phyloP scores from a whole-genome alignment of 2,113 vertebrate genomes.

The Conger conger region DNA sequence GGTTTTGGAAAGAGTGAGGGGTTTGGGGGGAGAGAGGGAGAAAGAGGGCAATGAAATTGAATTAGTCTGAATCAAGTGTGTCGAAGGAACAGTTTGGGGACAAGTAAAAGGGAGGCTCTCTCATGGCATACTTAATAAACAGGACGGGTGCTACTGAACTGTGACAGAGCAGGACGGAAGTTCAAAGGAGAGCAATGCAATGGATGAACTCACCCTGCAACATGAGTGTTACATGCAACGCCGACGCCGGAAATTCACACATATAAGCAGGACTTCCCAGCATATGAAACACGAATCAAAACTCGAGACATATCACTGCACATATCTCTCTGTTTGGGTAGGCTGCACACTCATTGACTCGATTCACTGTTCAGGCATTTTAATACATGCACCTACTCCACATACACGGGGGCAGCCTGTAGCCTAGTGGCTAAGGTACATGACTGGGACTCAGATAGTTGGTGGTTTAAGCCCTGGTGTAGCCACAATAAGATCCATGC shows the following conservation, averaged over 20 bases:
- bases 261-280: neutral
- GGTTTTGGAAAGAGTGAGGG: neutral
- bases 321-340: neutral
- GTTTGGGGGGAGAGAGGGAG: constrained; percentile 20
- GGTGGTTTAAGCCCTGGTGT: too few relatives aligned
- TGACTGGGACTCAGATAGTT: too few relatives aligned
- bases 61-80: constrained; percentile 29
- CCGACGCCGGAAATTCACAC: neutral
- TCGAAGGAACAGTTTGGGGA: constrained; percentile 34
- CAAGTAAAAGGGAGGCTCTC: neutral
- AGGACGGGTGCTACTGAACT: neutral
- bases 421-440: too few relatives aligned
- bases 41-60: constrained; percentile 34
- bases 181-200: neutral
- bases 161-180: neutral
- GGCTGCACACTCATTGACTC: neutral
- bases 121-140: neutral
- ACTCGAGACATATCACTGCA: neutral
- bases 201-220: neutral
- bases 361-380: neutral
- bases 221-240: neutral
- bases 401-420: too few relatives aligned
- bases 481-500: too few relatives aligned
- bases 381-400: neutral
- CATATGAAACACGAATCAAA: neutral